Evolutionary conservation across 2,797 vertebrate species (phyloP).

Genomic region (Hippoglossus hippoglossus): DNA sequence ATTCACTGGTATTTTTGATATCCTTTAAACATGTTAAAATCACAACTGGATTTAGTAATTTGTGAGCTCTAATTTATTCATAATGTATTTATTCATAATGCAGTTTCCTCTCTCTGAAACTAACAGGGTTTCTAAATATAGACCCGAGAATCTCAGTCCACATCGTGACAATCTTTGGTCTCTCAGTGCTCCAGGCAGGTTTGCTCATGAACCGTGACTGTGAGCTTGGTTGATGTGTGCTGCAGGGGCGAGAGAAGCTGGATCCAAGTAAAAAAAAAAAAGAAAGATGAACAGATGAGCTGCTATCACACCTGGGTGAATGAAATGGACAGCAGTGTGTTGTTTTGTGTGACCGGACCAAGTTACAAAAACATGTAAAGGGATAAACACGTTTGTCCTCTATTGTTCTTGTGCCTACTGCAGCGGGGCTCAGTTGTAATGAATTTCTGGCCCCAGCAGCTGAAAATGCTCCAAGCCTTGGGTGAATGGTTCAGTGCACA

Average conservation of each 20-base stretch:
- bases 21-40: background rate
- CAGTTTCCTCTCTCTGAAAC: background rate
- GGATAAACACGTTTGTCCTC: background rate
- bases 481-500: slow-evolving; percentile 14
- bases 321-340: slow-evolving; percentile 1
- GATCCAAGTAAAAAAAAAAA: slow-evolving; percentile 3
- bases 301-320: slow-evolving; percentile 8
- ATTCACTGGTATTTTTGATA: background rate
- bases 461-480: slow-evolving; percentile 17
- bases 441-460: slow-evolving; percentile 16
- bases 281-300: slow-evolving; percentile 13
- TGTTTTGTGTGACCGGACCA: background rate
- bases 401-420: background rate
- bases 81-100: background rate
- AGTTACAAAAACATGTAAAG: background rate
- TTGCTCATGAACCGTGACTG: slow-evolving; percentile 13
- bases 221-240: slow-evolving; percentile 8
- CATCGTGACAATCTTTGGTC: slow-evolving; percentile 13
- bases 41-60: too few species aligned
- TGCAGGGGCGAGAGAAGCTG: background rate
- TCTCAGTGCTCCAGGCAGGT: slow-evolving; percentile 7
- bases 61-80: too few species aligned
- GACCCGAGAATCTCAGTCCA: slow-evolving; percentile 1
- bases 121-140: background rate
- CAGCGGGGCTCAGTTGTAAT: background rate